phyloP scores from a whole-genome alignment of 2,797 vertebrate species.

The Mus caroli region DNA sequence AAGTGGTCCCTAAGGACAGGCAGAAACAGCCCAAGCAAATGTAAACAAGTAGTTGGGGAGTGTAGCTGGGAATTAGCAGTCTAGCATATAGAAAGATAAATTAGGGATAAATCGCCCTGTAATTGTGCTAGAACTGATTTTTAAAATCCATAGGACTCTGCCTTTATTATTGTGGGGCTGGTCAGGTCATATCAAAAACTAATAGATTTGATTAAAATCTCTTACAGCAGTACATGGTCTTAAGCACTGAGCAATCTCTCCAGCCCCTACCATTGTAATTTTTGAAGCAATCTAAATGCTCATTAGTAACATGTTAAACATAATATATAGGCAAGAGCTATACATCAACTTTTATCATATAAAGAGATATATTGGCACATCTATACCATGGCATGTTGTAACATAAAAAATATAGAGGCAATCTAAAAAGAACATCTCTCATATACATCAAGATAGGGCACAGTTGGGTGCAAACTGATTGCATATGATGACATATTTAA shows the following conservation, averaged over 20 bases:
- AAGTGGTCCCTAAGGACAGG: too few species aligned
- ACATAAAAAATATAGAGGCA: not conserved
- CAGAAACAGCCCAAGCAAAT: too few species aligned
- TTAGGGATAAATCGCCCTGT: too few species aligned
- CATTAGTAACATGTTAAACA: constrained; percentile 44
- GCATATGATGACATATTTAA: not conserved
- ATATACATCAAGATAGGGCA: not conserved
- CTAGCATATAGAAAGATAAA: too few species aligned
- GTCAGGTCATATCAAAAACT: too few species aligned
- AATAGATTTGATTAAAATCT: too few species aligned
- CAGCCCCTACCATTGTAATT: not conserved
- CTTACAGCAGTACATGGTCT: not conserved
- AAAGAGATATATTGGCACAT: not conserved
- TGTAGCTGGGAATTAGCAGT: too few species aligned
- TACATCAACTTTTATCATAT: not conserved
- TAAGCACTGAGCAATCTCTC: not conserved
- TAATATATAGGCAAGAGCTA: not conserved
- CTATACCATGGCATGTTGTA: not conserved
- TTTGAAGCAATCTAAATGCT: constrained; percentile 28
- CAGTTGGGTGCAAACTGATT: not conserved
- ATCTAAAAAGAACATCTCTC: not conserved
- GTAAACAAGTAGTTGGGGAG: too few species aligned
- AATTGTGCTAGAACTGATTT: too few species aligned
- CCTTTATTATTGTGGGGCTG: too few species aligned
- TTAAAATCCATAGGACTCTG: too few species aligned